Conservation (phyloP, 1,140 invertebrate species). For the Steinernema khuongi region DNA sequence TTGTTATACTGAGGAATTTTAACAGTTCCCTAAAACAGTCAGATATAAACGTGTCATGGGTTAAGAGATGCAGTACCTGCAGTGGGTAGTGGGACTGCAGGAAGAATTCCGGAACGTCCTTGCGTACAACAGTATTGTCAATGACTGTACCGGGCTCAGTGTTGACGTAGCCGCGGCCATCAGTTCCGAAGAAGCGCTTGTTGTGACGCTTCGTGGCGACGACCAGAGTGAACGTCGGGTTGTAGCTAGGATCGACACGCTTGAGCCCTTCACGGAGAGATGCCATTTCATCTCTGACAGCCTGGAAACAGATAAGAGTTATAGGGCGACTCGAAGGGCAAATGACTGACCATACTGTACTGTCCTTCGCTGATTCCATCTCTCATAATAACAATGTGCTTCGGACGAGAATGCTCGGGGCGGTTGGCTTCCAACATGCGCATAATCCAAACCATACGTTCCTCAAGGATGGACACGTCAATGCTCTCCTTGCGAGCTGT, state of each 20-base stretch:
- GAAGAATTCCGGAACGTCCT: slow-evolving; percentile 25
- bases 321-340: background rate
- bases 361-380: slow-evolving; percentile 33
- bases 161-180: background rate
- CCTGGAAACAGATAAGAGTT: slow-evolving; percentile 14
- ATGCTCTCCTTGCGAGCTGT: slow-evolving; percentile 24
- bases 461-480: slow-evolving; percentile 9
- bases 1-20: slow-evolving; percentile 25
- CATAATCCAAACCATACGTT: slow-evolving; percentile 18
- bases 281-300: slow-evolving; percentile 19
- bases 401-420: background rate
- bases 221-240: slow-evolving; percentile 18
- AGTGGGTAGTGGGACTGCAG: slow-evolving; percentile 24
- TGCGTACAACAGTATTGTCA: slow-evolving; percentile 24
- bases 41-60: background rate
- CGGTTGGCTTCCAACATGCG: slow-evolving; percentile 17
- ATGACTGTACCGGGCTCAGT: slow-evolving; percentile 21
- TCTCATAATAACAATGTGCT: slow-evolving; percentile 16
- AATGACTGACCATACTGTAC: slow-evolving; percentile 21
- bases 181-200: background rate
- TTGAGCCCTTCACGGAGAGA: slow-evolving; percentile 6
- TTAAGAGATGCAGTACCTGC: slow-evolving; percentile 12
- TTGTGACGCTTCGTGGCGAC: slow-evolving; percentile 18
- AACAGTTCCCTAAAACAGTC: slow-evolving; percentile 22
- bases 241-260: background rate